phyloP scores from a whole-genome alignment of 2,113 vertebrate species.

The Motacilla tschutschensis region DNA sequence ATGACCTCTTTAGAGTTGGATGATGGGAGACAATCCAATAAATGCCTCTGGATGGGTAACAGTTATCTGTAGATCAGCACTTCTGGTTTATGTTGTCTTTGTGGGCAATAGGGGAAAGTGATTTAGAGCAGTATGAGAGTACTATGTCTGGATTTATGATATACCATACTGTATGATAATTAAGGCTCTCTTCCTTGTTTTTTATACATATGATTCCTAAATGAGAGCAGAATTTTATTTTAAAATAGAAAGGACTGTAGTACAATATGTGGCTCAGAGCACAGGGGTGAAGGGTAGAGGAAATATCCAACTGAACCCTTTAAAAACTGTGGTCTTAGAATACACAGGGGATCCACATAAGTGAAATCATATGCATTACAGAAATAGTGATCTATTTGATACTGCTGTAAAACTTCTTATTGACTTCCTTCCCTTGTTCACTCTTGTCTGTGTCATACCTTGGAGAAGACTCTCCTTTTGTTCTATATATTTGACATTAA shows the following conservation, averaged over 20 bases:
- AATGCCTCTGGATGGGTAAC: constrained; percentile 47
- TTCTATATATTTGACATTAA: not conserved
- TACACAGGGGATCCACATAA: not conserved
- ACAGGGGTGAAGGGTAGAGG: not conserved
- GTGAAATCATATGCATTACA: not conserved
- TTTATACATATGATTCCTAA: not conserved
- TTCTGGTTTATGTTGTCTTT: constrained; percentile 11
- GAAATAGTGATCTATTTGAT: not conserved
- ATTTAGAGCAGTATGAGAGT: constrained; percentile 32
- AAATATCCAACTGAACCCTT: not conserved
- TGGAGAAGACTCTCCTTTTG: not conserved
- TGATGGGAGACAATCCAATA: constrained; percentile 51
- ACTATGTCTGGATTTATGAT: constrained; percentile 35
- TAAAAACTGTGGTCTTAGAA: not conserved
- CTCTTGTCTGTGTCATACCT: not conserved
- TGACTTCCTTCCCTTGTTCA: not conserved
- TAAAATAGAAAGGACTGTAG: not conserved
- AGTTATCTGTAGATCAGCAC: constrained; percentile 36
- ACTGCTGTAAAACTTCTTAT: not conserved
- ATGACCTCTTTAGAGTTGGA: constrained; percentile 32
- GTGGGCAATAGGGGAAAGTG: constrained; percentile 4
- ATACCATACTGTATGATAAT: constrained; percentile 12
- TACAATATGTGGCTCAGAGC: not conserved
- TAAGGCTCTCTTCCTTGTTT: constrained; percentile 25
- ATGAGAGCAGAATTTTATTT: not conserved